Evolutionary conservation across 2,113 vertebrate genomes (phyloP).

Genomic region (rabbit (Oryctolagus cuniculus)): DNA sequence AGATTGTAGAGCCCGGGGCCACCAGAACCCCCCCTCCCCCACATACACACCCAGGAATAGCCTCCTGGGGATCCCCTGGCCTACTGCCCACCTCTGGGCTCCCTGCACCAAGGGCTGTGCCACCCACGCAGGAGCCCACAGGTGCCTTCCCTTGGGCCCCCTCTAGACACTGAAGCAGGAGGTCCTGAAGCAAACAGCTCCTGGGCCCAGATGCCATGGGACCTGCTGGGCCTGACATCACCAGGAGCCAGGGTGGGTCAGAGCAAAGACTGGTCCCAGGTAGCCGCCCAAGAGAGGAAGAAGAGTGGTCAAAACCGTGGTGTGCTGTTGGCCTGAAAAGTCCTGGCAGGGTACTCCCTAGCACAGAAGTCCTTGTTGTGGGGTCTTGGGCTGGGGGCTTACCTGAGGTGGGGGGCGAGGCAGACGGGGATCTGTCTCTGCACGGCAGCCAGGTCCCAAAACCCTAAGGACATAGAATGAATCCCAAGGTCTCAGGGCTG

Average conservation of each 20-base stretch:
- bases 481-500: neutral
- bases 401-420: constrained; percentile 91
- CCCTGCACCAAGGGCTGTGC: neutral
- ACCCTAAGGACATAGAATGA: constrained; percentile 82
- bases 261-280: neutral
- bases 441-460: constrained; percentile 92
- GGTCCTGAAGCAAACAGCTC: neutral
- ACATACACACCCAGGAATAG: neutral
- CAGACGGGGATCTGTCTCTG: constrained; percentile 88
- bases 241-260: too few species aligned
- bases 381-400: constrained; percentile 35
- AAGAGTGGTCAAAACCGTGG: neutral
- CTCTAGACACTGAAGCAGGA: neutral
- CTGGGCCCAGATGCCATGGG: neutral
- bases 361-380: neutral
- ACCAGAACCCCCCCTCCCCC: neutral
- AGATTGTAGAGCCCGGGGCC: neutral
- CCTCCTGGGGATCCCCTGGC: neutral
- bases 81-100: neutral
- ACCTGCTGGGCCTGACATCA: neutral
- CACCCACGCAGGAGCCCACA: fast-evolving
- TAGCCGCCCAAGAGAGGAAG: neutral
- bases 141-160: neutral
- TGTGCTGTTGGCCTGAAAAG: neutral
- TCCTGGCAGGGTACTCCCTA: neutral